Evolutionary conservation across 2,113 vertebrate genomes (phyloP).

Genomic region (Setophaga petechia): DNA sequence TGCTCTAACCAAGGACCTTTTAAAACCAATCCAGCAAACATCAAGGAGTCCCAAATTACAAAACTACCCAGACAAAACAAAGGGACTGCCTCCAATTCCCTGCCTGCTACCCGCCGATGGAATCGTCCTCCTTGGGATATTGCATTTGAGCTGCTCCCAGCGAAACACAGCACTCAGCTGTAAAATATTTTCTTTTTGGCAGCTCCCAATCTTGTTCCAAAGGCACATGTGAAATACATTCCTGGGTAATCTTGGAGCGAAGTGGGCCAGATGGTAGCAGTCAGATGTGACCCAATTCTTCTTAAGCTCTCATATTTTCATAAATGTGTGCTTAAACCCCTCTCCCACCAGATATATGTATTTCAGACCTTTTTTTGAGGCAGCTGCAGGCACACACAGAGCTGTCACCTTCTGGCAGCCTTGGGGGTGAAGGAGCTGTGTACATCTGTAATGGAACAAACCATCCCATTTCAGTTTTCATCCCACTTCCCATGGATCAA

Average conservation of each 20-base stretch:
- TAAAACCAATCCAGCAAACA: not conserved
- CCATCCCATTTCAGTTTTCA: not conserved
- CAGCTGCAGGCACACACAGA: not conserved
- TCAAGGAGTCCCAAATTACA: not conserved
- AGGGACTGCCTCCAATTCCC: not conserved
- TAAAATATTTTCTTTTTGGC: constrained; percentile 70
- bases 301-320: constrained; percentile 55
- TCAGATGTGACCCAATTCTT: constrained; percentile 70
- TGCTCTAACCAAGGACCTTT: not conserved
- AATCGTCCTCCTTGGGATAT: constrained; percentile 7
- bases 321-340: constrained; percentile 7
- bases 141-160: constrained; percentile 12
- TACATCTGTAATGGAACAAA: not conserved
- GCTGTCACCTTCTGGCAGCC: not conserved
- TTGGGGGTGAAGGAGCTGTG: not conserved
- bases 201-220: constrained; percentile 61
- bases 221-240: constrained; percentile 72
- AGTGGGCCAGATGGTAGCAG: constrained; percentile 73
- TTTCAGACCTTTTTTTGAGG: not conserved
- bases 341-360: not conserved
- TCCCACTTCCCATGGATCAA: not conserved
- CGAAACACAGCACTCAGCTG: constrained; percentile 21
- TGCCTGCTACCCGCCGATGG: not conserved
- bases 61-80: not conserved
- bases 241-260: constrained; percentile 66